phyloP scores from a whole-genome alignment of 37 sponge, comb jelly and placozoan species.

The Spongilla lacustris region DNA sequence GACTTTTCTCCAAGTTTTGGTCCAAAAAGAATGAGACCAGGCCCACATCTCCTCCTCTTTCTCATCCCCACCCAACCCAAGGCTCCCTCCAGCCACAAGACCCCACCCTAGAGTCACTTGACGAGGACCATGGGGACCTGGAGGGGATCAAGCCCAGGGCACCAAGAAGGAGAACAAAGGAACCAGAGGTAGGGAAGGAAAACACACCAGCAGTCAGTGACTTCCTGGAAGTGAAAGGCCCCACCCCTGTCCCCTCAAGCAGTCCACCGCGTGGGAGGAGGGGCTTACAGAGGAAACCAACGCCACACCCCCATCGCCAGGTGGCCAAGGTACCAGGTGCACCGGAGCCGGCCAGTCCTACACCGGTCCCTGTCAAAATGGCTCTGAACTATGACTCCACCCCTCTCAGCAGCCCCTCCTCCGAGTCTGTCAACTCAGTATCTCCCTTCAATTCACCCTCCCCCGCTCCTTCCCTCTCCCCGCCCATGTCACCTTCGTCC shows the following conservation, averaged over 20 bases:
- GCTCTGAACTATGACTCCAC: not conserved
- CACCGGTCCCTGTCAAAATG: not conserved
- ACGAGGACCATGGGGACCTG: not conserved
- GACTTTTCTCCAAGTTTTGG: slow-evolving; percentile 25
- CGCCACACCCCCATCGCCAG: not conserved
- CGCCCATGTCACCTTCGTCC: slow-evolving; percentile 31
- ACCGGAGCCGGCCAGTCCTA: not conserved
- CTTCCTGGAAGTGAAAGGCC: not conserved
- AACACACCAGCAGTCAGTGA: not conserved
- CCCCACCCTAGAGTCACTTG: not conserved
- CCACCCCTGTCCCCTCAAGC: slow-evolving; percentile 1
- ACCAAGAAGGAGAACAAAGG: slow-evolving; percentile 21
- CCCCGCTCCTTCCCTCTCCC: slow-evolving; percentile 35
- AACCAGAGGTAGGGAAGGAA: not conserved
- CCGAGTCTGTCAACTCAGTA: not conserved
- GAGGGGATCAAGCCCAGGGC: not conserved
- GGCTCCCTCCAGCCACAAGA: not conserved
- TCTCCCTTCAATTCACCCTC: not conserved
- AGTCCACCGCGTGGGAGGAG: not conserved
- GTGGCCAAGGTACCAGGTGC: not conserved
- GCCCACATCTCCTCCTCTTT: not conserved
- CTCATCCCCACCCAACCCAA: not conserved
- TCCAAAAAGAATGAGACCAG: slow-evolving; percentile 9
- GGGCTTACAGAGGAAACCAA: not conserved
- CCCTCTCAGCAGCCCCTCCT: not conserved